phyloP scores from a whole-genome alignment of 1,140 invertebrate genomes.

The Goniozus legneri region DNA sequence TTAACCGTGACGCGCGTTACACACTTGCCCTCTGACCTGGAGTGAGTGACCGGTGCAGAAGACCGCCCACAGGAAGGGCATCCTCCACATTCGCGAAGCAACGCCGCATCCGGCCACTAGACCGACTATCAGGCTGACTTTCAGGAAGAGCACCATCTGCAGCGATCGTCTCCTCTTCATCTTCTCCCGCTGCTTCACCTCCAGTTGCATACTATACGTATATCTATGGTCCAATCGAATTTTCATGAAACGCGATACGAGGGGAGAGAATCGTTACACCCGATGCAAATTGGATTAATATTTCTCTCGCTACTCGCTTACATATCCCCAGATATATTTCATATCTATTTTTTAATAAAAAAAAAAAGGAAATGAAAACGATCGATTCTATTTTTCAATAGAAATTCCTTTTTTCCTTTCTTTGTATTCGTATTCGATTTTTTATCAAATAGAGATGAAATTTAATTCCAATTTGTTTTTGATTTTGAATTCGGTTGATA shows the following conservation, averaged over 20 bases:
- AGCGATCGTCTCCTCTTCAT: conserved; percentile 58
- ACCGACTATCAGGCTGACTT: conserved; percentile 54
- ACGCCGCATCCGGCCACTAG: conserved; percentile 46
- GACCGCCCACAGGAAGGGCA: conserved; percentile 46
- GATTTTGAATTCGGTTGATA: too few relatives aligned
- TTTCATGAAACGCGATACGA: conserved; percentile 8
- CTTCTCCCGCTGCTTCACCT: conserved; percentile 59
- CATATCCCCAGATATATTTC: conserved; percentile 13
- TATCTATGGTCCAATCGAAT: conserved; percentile 29
- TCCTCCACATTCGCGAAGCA: conserved; percentile 39
- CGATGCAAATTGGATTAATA: too few relatives aligned
- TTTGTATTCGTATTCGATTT: too few relatives aligned
- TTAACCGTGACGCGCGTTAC: too few relatives aligned
- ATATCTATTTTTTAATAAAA: too few relatives aligned
- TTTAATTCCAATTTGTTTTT: too few relatives aligned
- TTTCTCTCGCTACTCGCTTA: too few relatives aligned
- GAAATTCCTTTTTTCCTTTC: too few relatives aligned
- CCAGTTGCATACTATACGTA: conserved; percentile 56
- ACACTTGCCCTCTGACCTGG: too few relatives aligned
- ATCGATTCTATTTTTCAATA: too few relatives aligned
- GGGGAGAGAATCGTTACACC: conserved; percentile 4
- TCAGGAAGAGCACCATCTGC: conserved; percentile 61
- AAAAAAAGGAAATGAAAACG: too few relatives aligned
- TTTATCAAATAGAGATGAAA: too few relatives aligned
- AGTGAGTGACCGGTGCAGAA: conserved; percentile 49